A percentile compares a stretch with the other conserved stretches of the same genome.
Evolutionary conservation across 2,113 vertebrate species (phyloP).

Genomic region (Cromileptes altivelis): DNA sequence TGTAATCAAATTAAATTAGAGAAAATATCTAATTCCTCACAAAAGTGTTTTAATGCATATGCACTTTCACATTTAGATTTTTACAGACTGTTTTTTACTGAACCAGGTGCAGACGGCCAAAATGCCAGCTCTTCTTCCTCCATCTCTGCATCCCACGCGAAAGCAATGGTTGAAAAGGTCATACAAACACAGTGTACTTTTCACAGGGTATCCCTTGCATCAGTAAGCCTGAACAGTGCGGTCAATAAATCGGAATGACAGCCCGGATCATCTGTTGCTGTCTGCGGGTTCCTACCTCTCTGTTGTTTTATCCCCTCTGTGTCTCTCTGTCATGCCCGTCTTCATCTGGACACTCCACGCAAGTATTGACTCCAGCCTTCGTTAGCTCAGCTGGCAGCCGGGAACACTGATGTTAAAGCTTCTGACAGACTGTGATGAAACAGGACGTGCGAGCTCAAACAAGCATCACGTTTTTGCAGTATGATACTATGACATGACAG

Average conservation of each 20-base stretch:
- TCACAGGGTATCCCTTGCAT: constrained; percentile 47
- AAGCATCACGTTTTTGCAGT: neutral
- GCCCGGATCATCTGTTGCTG: constrained; percentile 62
- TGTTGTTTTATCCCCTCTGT: constrained; percentile 49
- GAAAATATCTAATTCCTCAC: neutral
- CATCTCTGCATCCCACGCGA: constrained; percentile 20
- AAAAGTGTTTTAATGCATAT: too few species aligned
- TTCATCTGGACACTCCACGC: constrained; percentile 64
- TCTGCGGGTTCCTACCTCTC: constrained; percentile 58
- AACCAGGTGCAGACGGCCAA: constrained; percentile 21
- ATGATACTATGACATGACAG: constrained; percentile 17
- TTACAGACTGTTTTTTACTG: constrained; percentile 23
- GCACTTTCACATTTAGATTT: neutral
- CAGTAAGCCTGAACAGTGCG: constrained; percentile 32
- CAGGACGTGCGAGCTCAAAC: constrained; percentile 15
- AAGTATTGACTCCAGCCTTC: constrained; percentile 72
- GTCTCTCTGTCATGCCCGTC: constrained; percentile 60
- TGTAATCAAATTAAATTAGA: too few species aligned
- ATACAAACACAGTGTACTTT: constrained; percentile 58
- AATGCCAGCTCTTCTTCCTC: constrained; percentile 53
- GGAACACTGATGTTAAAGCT: constrained; percentile 47
- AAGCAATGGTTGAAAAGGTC: constrained; percentile 72
- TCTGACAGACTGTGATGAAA: constrained; percentile 44
- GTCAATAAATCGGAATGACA: constrained; percentile 75
- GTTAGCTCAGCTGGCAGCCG: constrained; percentile 63